Evolutionary conservation across 2,888 invertebrate genomes (phyloP).

Genomic region (Brachylomia viminalis): DNA sequence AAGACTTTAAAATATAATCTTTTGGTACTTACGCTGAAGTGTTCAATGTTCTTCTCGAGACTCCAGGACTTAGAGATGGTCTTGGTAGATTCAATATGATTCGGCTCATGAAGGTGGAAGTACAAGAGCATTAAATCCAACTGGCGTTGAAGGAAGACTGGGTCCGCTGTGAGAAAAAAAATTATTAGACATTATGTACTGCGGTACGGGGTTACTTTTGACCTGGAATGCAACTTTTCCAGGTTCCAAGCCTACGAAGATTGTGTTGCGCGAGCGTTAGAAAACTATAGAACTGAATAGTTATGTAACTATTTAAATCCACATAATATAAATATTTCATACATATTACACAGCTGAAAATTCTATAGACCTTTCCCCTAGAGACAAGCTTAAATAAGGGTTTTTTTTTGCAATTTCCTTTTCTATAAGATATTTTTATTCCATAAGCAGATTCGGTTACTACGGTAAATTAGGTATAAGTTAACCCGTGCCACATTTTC

Average conservation of each 20-base stretch:
- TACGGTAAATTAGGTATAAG: neutral
- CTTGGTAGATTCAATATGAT: slow-evolving; percentile 87
- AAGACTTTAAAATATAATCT: neutral
- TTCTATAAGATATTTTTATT: neutral
- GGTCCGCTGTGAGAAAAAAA: slow-evolving; percentile 86
- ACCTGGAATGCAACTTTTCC: neutral
- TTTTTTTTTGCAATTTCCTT: neutral
- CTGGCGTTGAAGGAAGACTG: slow-evolving; percentile 81
- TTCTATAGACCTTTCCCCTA: neutral
- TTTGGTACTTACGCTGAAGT: slow-evolving; percentile 82
- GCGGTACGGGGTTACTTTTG: neutral
- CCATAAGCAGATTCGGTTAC: neutral
- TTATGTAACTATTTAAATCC: neutral
- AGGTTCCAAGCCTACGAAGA: neutral
- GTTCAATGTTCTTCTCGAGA: slow-evolving; percentile 87
- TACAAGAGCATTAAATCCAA: slow-evolving; percentile 84
- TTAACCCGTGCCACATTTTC: neutral
- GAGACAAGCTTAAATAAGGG: neutral
- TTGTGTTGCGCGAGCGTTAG: no score
- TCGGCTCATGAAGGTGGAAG: slow-evolving; percentile 91
- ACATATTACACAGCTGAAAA: neutral
- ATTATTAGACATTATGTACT: neutral
- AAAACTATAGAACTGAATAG: neutral
- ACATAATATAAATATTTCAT: neutral
- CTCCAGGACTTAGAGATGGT: slow-evolving; percentile 88